Conservation (phyloP, 1,140 invertebrate species). For the Scaptomyza hsui region DNA sequence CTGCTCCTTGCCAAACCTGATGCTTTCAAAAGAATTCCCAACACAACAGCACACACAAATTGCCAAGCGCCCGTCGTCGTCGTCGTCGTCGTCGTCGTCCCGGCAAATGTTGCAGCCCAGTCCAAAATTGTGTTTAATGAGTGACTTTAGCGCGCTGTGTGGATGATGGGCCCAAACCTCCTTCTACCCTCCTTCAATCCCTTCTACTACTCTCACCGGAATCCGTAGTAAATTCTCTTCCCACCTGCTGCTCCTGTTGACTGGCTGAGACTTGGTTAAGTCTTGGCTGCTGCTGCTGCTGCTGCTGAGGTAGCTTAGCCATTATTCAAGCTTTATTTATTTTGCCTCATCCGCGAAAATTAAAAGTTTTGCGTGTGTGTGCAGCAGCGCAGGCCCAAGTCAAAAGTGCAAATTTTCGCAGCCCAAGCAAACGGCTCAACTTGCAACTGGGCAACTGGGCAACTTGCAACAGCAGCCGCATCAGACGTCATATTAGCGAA, state of each 20-base stretch:
- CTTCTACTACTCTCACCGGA: no score
- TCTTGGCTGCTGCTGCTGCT: no score
- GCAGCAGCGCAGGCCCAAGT: slow-evolving; percentile 70
- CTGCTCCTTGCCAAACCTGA: slow-evolving; percentile 10
- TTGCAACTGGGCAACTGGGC: neutral
- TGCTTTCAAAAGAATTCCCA: slow-evolving; percentile 12
- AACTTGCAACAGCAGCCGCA: slow-evolving; percentile 52
- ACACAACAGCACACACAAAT: slow-evolving; percentile 18
- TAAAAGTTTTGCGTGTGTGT: slow-evolving; percentile 64
- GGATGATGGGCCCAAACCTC: slow-evolving; percentile 30
- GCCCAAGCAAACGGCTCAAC: slow-evolving; percentile 10
- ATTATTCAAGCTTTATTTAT: slow-evolving; percentile 82
- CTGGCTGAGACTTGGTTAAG: neutral
- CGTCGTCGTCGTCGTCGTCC: no score
- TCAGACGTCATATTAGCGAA: slow-evolving; percentile 82
- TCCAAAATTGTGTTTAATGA: slow-evolving; percentile 78
- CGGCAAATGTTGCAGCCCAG: slow-evolving; percentile 29
- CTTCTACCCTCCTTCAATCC: neutral
- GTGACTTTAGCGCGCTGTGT: slow-evolving; percentile 59
- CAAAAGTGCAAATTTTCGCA: slow-evolving; percentile 82
- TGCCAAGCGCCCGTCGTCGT: slow-evolving; percentile 36
- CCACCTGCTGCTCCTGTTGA: neutral
- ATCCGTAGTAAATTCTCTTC: no score
- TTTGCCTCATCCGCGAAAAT: slow-evolving; percentile 63
- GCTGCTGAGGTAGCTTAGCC: slow-evolving; percentile 74